Base-by-base conservation (phyloP, 2,888 invertebrate species). In the Choristoneura rosaceana region DNA sequence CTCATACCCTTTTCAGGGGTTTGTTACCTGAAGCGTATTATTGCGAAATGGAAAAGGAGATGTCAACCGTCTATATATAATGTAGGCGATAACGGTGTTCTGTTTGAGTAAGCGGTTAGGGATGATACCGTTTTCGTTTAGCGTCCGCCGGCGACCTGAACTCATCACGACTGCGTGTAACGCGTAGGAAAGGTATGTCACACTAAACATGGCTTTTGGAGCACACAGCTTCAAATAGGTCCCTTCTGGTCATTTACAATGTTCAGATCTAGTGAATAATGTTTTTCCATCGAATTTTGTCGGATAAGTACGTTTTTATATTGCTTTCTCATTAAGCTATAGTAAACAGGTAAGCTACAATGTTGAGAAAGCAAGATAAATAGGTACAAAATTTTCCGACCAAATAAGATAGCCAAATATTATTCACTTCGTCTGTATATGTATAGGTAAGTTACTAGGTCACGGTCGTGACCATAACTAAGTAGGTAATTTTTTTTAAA, bases 111-210 rank as follows among this genome's bases (percentile, higher is more conserved):
- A 89, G 80, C 69, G 80, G 87, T 92, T 90, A 89, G 80, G 87
- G 86, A 76, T 87, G 85, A 83, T 85, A 92, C 93, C 91, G 93
- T 92, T 92, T 76, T 78, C 82, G 79, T 78, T 93, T 93, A 93
- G 89, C 92, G 77, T 75, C 71, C 77, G 52, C 62, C 74, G 77
- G 76, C 76, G 78, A 81, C 76, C 81, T 74, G 80, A 74, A 77
- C 79, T 75, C 73, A 78, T 77, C 70, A 71, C 71, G 70, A 74
- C 73, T 69, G 74, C 76, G 78, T 75, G 75, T 73, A 68, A 41
- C 64, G 25, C 17, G 55, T 52, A 63, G 50, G 17, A 55, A 68
- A 68, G 64, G 68, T 61, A 62, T 68, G 59, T 64, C 58, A 60
- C 55, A 60, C 52, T 43, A 47, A 43, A 43, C 12, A 62, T 45